Percentiles rank a stretch among this genome's conserved stretches.
phyloP scores from a whole-genome alignment of 2,113 vertebrate species.

The Gavia stellata region DNA sequence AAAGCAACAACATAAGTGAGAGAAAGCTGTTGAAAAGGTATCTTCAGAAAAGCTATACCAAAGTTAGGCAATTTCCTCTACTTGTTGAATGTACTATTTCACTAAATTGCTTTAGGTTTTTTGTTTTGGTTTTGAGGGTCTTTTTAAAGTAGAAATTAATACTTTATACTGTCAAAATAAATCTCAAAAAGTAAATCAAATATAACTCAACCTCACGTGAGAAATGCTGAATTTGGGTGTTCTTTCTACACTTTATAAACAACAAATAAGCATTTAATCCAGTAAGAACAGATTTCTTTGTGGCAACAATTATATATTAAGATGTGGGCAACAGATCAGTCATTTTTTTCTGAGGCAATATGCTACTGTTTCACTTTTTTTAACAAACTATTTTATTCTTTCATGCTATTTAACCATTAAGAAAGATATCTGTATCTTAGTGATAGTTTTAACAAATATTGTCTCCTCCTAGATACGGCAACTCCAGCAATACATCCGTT shows the following conservation, averaged over 20 bases:
- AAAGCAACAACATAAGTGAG: background rate
- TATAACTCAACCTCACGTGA: background rate
- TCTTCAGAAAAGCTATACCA: background rate
- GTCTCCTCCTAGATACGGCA: background rate
- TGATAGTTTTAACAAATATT: background rate
- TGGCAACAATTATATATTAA: background rate
- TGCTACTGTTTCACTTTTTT: background rate
- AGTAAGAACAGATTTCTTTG: background rate
- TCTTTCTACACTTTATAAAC: background rate
- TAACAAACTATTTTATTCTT: background rate
- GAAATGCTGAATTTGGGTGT: background rate
- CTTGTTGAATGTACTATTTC: background rate
- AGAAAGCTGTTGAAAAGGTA: background rate
- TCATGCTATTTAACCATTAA: background rate
- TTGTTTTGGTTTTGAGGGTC: background rate
- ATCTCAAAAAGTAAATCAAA: conserved; percentile 23
- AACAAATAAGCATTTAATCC: background rate
- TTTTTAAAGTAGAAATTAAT: conserved; percentile 26
- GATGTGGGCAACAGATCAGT: background rate
- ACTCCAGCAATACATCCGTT: background rate
- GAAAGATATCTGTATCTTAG: background rate
- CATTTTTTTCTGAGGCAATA: background rate
- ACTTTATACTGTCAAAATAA: conserved; percentile 7
- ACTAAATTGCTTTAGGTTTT: background rate
- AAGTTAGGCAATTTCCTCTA: background rate